Percentiles rank a stretch among this genome's conserved stretches.
Conservation (phyloP, 2,113 vertebrate genomes). For the Dasyornis broadbenti region DNA sequence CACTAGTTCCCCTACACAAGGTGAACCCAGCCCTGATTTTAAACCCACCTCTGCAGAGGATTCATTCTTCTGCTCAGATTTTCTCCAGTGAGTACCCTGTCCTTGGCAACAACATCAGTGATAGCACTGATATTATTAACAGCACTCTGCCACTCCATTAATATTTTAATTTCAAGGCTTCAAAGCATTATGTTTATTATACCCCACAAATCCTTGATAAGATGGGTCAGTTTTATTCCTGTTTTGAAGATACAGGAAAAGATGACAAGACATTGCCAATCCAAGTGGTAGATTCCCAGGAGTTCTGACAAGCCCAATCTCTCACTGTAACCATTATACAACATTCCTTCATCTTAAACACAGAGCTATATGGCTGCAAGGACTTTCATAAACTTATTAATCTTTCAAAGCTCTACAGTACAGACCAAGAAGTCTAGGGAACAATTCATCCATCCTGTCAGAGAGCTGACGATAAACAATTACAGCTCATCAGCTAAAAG, state of each 20-base stretch:
- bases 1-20: background rate
- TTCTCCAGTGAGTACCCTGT: background rate
- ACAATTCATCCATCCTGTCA: background rate
- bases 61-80: background rate
- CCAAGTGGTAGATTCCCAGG: background rate
- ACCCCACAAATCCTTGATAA: background rate
- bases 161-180: constrained; percentile 3
- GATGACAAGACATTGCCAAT: background rate
- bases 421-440: background rate
- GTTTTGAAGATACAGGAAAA: background rate
- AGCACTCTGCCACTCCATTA: background rate
- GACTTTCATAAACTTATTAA: background rate
- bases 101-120: background rate
- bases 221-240: background rate
- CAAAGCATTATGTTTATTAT: background rate
- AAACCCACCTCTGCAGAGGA: background rate
- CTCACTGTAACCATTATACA: background rate
- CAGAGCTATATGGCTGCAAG: background rate
- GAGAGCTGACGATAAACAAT: background rate
- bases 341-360: background rate
- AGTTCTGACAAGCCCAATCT: background rate
- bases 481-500: background rate
- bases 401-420: background rate
- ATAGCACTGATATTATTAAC: background rate
- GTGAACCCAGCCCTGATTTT: background rate